Evolutionary conservation across 1,140 invertebrate genomes (phyloP).

Genomic region (Hestina assimilis): DNA sequence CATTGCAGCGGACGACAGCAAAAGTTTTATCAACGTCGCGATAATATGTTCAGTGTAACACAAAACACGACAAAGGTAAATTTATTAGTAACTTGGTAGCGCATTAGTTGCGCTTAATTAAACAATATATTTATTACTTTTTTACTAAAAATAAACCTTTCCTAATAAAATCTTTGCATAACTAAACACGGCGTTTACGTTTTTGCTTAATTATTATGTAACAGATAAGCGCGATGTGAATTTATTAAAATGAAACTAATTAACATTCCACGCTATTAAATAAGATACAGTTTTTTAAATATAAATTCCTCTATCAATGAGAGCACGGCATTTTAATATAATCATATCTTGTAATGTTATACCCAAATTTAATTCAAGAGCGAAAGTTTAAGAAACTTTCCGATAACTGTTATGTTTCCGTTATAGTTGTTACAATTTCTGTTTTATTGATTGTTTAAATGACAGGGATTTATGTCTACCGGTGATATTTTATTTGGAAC

Average conservation of each 20-base stretch:
- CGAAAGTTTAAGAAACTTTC: not conserved
- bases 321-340: too few relatives aligned
- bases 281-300: not conserved
- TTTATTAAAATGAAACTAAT: not conserved
- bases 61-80: not conserved
- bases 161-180: too few relatives aligned
- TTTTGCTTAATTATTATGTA: too few relatives aligned
- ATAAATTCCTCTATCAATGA: not conserved
- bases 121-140: too few relatives aligned
- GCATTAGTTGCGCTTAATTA: too few relatives aligned
- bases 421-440: not conserved
- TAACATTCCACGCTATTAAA: conserved; percentile 1
- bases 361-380: not conserved
- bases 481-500: too few relatives aligned
- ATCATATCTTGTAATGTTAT: not conserved
- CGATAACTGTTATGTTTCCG: not conserved
- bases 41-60: conserved; percentile 5
- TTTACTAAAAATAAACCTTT: too few relatives aligned
- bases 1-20: conserved; percentile 9
- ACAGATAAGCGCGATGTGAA: not conserved
- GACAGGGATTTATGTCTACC: too few relatives aligned
- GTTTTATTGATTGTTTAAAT: too few relatives aligned
- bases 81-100: not conserved
- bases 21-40: conserved; percentile 11
- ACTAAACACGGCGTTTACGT: too few relatives aligned